Evolutionary conservation across 2,888 invertebrate genomes (phyloP).

Genomic region (Drosophila macrospina): DNA sequence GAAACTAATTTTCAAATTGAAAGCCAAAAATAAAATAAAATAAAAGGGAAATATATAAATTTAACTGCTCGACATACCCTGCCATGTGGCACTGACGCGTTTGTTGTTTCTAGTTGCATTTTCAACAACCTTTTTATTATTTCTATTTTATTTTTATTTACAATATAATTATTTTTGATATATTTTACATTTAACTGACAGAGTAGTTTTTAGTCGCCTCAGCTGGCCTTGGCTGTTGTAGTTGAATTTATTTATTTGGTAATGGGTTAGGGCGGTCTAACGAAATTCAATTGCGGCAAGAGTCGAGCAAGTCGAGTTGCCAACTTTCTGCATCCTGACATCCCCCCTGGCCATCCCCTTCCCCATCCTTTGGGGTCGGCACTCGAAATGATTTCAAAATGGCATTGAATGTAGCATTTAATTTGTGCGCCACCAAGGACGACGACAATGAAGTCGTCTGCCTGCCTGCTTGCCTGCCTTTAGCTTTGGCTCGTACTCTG

Average conservation of each 20-base stretch:
- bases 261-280: constrained; percentile 29
- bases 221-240: constrained; percentile 7
- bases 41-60: constrained; percentile 23
- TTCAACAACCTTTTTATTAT: not conserved
- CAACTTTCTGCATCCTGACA: constrained; percentile 65
- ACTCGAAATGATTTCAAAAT: constrained; percentile 74
- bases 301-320: constrained; percentile 50
- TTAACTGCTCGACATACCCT: constrained; percentile 7
- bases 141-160: not conserved
- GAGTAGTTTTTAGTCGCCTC: not conserved
- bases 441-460: constrained; percentile 61
- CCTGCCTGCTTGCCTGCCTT: constrained; percentile 39
- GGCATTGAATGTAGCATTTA: constrained; percentile 81
- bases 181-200: not conserved
- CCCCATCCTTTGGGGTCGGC: constrained; percentile 39
- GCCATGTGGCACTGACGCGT: not conserved
- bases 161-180: not conserved
- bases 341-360: constrained; percentile 5
- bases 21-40: constrained; percentile 13
- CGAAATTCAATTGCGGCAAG: constrained; percentile 70
- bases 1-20: constrained; percentile 76
- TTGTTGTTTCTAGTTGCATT: not conserved
- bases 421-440: constrained; percentile 73
- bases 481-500: constrained; percentile 14
- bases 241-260: constrained; percentile 8